phyloP scores from a whole-genome alignment of 53 echinoderm and acorn worm species.

The Luidia sarsii region DNA sequence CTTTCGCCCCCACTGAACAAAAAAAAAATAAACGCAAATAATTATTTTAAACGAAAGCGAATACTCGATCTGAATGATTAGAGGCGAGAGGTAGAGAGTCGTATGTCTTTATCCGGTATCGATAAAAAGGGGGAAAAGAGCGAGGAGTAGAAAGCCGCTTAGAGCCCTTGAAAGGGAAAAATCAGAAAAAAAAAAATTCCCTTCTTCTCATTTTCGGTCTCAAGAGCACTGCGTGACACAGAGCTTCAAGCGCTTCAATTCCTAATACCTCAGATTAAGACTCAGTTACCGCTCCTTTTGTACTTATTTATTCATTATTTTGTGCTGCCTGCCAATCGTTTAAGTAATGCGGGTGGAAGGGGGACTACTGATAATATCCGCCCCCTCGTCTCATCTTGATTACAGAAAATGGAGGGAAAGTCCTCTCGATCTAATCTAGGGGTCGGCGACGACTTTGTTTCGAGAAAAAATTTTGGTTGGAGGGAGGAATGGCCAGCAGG shows the following conservation, averaged over 20 bases:
- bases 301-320: too few relatives aligned
- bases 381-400: not conserved
- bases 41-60: conserved; percentile 8
- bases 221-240: conserved; percentile 39
- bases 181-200: not conserved
- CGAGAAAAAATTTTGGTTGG: too few relatives aligned
- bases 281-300: conserved; percentile 33
- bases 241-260: conserved; percentile 47
- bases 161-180: not conserved
- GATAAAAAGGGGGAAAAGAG: too few relatives aligned
- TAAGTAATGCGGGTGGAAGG: conserved; percentile 19
- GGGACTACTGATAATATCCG: too few relatives aligned
- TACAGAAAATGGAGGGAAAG: not conserved
- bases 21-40: too few relatives aligned
- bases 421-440: too few relatives aligned
- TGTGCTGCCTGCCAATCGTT: not conserved
- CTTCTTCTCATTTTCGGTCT: conserved; percentile 3
- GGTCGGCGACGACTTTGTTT: too few relatives aligned
- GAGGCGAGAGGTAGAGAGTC: not conserved
- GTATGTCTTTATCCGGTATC: conserved; percentile 33
- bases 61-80: conserved; percentile 23
- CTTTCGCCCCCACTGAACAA: not conserved
- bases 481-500: too few relatives aligned
- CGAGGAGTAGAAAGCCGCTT: too few relatives aligned
- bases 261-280: conserved; percentile 22